These are phyloP conservation scores for Nomada goodeniana DNA, from an alignment of 2,888 invertebrate genomes.

Conservation along the genomic window DNA sequence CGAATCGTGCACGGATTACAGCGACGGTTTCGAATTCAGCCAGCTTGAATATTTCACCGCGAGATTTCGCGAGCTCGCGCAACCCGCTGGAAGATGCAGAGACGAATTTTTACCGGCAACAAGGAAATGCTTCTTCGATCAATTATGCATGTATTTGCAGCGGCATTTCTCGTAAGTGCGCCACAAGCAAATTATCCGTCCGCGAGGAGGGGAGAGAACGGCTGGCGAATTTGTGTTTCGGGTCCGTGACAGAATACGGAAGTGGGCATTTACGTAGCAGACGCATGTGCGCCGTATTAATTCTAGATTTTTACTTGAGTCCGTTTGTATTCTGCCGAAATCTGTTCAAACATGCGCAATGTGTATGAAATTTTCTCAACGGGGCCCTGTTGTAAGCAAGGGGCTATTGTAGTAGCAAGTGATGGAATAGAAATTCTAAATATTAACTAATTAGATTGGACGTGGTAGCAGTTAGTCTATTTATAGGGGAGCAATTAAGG, in stretches of 20 bases:
- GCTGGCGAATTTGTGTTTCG: background rate
- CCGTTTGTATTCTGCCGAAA: no score
- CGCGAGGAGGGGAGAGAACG: background rate
- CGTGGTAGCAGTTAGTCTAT: no score
- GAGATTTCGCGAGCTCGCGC: conserved; percentile 50
- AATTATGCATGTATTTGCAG: conserved; percentile 49
- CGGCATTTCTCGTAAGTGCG: conserved; percentile 19
- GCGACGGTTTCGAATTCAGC: conserved; percentile 56
- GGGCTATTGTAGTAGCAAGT: no score
- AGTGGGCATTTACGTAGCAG: background rate
- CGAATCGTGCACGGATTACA: conserved; percentile 69
- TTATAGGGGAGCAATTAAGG: no score
- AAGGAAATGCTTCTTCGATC: conserved; percentile 63
- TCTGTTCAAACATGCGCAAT: no score
- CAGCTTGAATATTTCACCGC: conserved; percentile 67
- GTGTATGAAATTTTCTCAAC: no score
- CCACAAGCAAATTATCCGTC: conserved; percentile 9
- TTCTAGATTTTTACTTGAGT: no score
- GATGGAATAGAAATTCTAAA: no score
- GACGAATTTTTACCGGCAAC: conserved; percentile 50
- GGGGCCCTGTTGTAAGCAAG: no score
- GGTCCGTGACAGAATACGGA: background rate
- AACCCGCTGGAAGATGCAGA: conserved; percentile 24
- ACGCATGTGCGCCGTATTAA: no score
- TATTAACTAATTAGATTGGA: no score